Percentiles rank a stretch among this genome's conserved stretches.
Conservation (phyloP, 2,888 invertebrate species). For the Entomobrya multifasciata region DNA sequence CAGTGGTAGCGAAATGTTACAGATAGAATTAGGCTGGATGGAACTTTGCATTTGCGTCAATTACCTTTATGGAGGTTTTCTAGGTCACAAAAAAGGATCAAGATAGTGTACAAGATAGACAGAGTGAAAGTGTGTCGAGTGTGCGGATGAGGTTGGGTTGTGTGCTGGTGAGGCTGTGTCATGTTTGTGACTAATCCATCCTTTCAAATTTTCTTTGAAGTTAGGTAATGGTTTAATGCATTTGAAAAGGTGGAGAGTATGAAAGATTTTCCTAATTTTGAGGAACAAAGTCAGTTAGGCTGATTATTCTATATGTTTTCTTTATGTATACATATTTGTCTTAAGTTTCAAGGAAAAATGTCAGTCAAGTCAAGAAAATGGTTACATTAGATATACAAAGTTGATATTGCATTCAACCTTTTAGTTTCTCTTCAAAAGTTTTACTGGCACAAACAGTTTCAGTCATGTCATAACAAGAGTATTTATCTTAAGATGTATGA, state of each 20-base stretch:
- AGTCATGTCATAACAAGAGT: no score
- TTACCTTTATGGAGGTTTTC: slow-evolving; percentile 15
- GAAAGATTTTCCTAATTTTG: background rate
- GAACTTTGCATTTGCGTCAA: background rate
- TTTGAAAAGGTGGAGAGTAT: background rate
- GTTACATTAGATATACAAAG: background rate
- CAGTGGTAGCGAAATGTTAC: no score
- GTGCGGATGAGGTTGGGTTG: no score
- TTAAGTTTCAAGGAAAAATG: no score
- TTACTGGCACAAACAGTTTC: background rate
- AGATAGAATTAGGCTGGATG: no score
- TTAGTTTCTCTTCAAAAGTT: background rate
- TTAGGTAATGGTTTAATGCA: background rate
- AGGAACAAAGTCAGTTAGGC: background rate
- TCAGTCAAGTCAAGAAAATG: background rate
- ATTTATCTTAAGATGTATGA: no score
- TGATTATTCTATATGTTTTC: background rate
- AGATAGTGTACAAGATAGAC: background rate
- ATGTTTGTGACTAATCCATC: background rate
- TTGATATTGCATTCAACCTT: background rate
- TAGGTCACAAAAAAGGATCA: slow-evolving; percentile 1
- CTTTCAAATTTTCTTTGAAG: background rate
- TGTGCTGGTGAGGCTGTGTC: no score
- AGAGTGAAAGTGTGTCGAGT: no score
- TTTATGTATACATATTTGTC: background rate